Percentiles rank a stretch among this genome's conserved stretches.
Conservation (phyloP, 1,140 invertebrate genomes). For the Bombyx mori region DNA sequence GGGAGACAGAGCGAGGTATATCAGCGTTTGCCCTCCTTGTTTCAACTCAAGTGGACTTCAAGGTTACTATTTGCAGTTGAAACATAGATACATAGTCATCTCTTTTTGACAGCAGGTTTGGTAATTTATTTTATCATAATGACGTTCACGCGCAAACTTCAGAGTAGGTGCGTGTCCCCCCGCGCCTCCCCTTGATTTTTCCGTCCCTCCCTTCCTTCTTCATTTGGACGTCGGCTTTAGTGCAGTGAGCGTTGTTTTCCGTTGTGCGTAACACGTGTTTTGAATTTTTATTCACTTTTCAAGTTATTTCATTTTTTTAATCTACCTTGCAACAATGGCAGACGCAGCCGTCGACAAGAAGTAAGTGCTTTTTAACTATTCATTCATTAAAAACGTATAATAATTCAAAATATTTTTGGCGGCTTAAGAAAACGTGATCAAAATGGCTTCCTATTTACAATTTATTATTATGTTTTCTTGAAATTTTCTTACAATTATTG, state of each 20-base stretch:
- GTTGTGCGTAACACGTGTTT: constrained; percentile 59
- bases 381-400: constrained; percentile 17
- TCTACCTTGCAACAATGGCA: constrained; percentile 55
- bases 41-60: constrained; percentile 37
- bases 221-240: constrained; percentile 66
- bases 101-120: constrained; percentile 18
- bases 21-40: constrained; percentile 5
- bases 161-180: constrained; percentile 34
- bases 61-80: constrained; percentile 41
- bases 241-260: constrained; percentile 60
- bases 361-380: constrained; percentile 46
- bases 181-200: constrained; percentile 46
- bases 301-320: constrained; percentile 22
- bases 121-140: constrained; percentile 24
- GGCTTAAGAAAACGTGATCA: constrained; percentile 63
- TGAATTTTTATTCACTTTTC: constrained; percentile 33
- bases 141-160: constrained; percentile 48
- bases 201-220: constrained; percentile 58
- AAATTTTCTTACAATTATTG: constrained; percentile 20
- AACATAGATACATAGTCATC: constrained; percentile 16
- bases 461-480: constrained; percentile 22
- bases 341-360: constrained; percentile 68
- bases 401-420: constrained; percentile 41
- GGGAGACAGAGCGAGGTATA: constrained; percentile 45
- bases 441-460: constrained; percentile 65